These are phyloP conservation scores for Etheostoma spectabile DNA, from an alignment of 2,113 vertebrate genomes.

Conservation along the genomic window DNA sequence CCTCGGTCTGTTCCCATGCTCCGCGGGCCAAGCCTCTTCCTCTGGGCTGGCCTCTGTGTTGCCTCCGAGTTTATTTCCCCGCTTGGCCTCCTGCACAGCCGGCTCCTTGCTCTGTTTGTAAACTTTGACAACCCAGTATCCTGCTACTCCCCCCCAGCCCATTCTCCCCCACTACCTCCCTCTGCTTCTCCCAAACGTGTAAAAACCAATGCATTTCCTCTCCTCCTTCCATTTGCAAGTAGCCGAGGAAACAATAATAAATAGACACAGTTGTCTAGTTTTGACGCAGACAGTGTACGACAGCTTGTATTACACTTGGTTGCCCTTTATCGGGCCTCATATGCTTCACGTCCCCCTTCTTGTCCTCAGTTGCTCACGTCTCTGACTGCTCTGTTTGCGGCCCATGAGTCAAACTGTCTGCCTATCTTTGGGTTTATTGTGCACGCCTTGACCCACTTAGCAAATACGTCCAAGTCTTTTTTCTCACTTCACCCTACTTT, in stretches of 20 bases:
- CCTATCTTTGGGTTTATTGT: conserved; percentile 18
- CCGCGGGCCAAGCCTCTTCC: conserved; percentile 72
- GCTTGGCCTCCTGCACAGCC: conserved; percentile 50
- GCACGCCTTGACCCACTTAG: conserved; percentile 47
- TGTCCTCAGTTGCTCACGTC: conserved; percentile 26
- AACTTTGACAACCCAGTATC: conserved; percentile 68
- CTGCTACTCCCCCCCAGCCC: conserved; percentile 21
- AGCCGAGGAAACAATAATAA: conserved; percentile 36
- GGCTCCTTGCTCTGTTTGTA: conserved; percentile 68
- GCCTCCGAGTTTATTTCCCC: conserved; percentile 56
- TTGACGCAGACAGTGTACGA: conserved; percentile 27
- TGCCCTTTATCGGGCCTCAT: conserved; percentile 33
- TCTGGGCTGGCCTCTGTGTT: conserved; percentile 60
- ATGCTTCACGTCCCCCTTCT: conserved; percentile 21
- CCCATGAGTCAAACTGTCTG: conserved; percentile 16
- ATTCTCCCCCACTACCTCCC: neutral
- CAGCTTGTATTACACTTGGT: conserved; percentile 31
- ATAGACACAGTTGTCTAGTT: conserved; percentile 25
- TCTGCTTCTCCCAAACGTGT: neutral
- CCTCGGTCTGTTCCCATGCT: conserved; percentile 74
- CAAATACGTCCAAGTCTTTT: conserved; percentile 4
- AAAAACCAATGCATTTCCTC: conserved; percentile 14
- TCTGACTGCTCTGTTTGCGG: conserved; percentile 30
- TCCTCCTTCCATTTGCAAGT: conserved; percentile 10
- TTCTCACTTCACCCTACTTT: neutral